These are phyloP conservation scores for Maniola hyperantus DNA, from an alignment of 2,888 invertebrate species.

Conservation along the genomic window DNA sequence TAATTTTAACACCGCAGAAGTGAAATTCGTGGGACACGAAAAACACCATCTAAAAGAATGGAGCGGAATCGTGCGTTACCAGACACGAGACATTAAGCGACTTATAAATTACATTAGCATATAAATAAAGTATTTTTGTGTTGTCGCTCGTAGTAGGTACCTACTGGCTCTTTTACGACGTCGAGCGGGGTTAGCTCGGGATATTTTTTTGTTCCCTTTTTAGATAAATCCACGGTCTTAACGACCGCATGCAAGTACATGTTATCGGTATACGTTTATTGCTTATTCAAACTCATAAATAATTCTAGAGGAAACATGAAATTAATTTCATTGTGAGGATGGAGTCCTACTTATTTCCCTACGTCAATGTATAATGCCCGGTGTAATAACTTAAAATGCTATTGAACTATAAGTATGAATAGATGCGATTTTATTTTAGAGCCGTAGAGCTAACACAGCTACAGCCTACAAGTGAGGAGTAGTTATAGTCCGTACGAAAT, in stretches of 20 bases:
- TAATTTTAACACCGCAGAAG: conserved; percentile 56
- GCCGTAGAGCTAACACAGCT: not conserved
- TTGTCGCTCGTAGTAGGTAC: conserved; percentile 71
- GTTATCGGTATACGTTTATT: conserved; percentile 80
- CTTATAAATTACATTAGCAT: conserved; percentile 83
- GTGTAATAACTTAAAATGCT: conserved; percentile 18
- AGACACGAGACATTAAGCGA: conserved; percentile 81
- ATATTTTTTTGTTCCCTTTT: conserved; percentile 65
- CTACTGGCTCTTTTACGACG: conserved; percentile 76
- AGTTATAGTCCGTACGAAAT: too few relatives aligned
- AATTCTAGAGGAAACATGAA: conserved; percentile 74
- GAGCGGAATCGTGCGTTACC: conserved; percentile 81
- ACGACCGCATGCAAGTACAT: conserved; percentile 79
- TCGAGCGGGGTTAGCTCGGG: conserved; percentile 69
- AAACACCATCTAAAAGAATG: conserved; percentile 62
- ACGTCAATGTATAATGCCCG: conserved; percentile 30
- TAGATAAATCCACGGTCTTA: conserved; percentile 79
- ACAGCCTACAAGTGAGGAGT: not conserved
- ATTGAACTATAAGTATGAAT: conserved; percentile 9
- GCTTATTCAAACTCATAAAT: conserved; percentile 80
- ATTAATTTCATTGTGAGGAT: conserved; percentile 76
- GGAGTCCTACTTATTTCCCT: conserved; percentile 42
- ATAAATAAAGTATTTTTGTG: conserved; percentile 82
- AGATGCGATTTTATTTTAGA: not conserved
- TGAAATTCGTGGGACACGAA: conserved; percentile 46